Evolutionary conservation across 2,113 vertebrate species (phyloP), one percentile per base, ranked within the genome.

Genomic region (Pedionomus torquatus): DNA sequence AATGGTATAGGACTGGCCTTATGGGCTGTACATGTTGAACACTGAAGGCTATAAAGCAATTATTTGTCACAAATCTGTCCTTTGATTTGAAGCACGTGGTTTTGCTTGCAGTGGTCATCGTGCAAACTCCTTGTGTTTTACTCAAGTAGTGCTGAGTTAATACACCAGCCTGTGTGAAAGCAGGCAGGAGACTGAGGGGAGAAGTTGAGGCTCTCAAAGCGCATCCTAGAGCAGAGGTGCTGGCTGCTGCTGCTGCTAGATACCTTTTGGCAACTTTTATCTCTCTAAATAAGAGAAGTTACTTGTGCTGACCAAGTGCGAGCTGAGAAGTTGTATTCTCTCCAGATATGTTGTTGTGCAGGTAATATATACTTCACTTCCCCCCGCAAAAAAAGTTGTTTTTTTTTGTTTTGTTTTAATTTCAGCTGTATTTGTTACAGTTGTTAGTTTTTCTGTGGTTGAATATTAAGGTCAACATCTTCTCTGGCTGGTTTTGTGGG

Each of bases 281-380:
- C 1, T 70, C 35, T 21, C 9, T 30, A 30, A 54, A 4, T 14
- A 17, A 51, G 24, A 79, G 48, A 39, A 85, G 43, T 70, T 23
- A 80, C 43, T 11, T 48, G 6, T 66, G 26, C 49, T 92, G 76
- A 39, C 30, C 25, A 26, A 0, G 31, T 75, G 71, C 76, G 58
- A 81, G 13, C 41, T 77, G 37, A 54, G 58, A 58, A 80, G 39
- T 83, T 83, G 10, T 5, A 7, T 74, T 87, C 9, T 78, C 14
- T 43, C 35, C 55, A 41, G 43, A 17, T 57, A 4, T 0, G 3
- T 31, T 0, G 3, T 31, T 83, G 11, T 68, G 7, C 19, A 69
- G 31, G 13, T 66, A 63, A 85, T 79, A 82, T 39, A 60, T 23
- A 11, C 30, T 64, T 91, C 17, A 21, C 19, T 64, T 91, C 17